Evolutionary conservation across 2,113 vertebrate species (phyloP).

Genomic region (Elachura formosa): DNA sequence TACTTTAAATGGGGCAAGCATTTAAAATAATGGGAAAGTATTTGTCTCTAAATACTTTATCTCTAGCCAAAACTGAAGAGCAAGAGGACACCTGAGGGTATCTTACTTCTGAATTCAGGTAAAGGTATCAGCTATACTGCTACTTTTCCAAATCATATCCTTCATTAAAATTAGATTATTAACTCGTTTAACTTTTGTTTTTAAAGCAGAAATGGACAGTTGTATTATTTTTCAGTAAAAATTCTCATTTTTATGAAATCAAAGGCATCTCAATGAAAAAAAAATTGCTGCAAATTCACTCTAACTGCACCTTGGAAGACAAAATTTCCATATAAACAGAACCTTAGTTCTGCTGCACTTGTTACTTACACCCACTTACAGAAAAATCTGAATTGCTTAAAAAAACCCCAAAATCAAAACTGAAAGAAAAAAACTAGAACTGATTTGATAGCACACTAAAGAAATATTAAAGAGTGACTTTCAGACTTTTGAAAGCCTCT

Average conservation of each 20-base stretch:
- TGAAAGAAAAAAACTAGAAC: not conserved
- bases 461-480: not conserved
- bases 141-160: not conserved
- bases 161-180: not conserved
- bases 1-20: not conserved
- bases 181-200: not conserved
- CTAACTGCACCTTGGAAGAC: not conserved
- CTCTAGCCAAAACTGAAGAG: not conserved
- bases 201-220: not conserved
- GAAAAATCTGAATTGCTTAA: not conserved
- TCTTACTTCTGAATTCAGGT: not conserved
- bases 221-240: not conserved
- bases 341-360: not conserved
- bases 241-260: fast-evolving
- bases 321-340: not conserved
- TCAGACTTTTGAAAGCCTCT: not conserved
- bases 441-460: not conserved
- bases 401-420: not conserved
- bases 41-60: not conserved
- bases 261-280: not conserved
- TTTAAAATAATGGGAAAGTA: not conserved
- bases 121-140: not conserved
- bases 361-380: not conserved
- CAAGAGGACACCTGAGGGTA: not conserved
- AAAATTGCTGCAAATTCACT: not conserved